Base-by-base conservation (phyloP, 30 jellyfish, hydroid and myxozoan genomes). In the Pelagia noctiluca region DNA sequence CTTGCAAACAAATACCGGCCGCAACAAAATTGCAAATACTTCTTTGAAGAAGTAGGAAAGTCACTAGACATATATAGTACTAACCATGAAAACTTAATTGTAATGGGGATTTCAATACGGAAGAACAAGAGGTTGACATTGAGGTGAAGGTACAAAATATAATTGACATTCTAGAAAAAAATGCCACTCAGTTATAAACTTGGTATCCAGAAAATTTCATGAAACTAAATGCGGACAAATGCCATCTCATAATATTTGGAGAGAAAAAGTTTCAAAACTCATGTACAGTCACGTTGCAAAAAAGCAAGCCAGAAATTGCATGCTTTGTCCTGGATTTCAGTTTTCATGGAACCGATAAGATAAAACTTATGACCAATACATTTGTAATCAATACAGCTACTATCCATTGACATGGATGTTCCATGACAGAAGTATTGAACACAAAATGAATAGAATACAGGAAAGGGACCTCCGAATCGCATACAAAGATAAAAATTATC, bases 31-130 rank as follows among this genome's bases (percentile, higher is more conserved):
- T 8, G 67, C 36, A 50, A 52, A 52, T 70, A 71, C 48, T 71
- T 84, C 48, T 72, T 84, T 54, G 82, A 72, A 32, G 94, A 84
- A 72, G 54, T 84, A 1, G 78, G 71, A 21, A 84, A 84, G 63
- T 61, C 50, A 35, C 84, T 84, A 19, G 94, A 84, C 62, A 4
- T 34, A 33, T 84, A 75, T 63, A 26, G 87, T 23, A 54, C 48
- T 19, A 48, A 53, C 3, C 60, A 71, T 72, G 89, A 84, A 84
- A 84, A 36, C 29, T 26, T 61, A 12, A 35, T 78, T n/a, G 23
- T 73, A 22, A 60, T 62, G 76, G 84, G 24, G 89, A 72, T 74
- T 72, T 54, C 63, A 72, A 72, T 47, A 16, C 31, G 30, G 75
- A 73, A 72, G 73, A 24, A 33, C 2, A 75, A 21, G 30, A 53